phyloP scores from a whole-genome alignment of 2,797 vertebrate species.

The Allobates femoralis region DNA sequence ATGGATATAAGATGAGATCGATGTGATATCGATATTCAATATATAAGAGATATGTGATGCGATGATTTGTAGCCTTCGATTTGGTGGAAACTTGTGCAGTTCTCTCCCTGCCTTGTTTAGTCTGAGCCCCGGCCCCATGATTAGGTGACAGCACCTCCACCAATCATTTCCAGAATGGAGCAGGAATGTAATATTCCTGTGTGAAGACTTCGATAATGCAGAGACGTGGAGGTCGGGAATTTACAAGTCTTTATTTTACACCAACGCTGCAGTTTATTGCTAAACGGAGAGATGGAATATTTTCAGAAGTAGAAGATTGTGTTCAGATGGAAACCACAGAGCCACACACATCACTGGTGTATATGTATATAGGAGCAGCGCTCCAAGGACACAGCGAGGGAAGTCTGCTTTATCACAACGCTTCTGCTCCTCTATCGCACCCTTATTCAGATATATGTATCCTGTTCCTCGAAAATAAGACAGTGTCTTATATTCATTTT shows the following conservation, averaged over 20 bases:
- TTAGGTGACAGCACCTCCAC: slow-evolving; percentile 22
- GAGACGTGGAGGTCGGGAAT: not conserved
- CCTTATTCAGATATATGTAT: too few relatives aligned
- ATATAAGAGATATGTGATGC: not conserved
- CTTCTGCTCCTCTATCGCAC: too few relatives aligned
- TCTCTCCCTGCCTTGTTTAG: slow-evolving; percentile 17
- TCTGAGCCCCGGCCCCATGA: slow-evolving; percentile 7
- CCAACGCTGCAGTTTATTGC: not conserved
- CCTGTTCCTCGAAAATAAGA: too few relatives aligned
- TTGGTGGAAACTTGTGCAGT: not conserved
- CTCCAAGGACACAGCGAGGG: too few relatives aligned
- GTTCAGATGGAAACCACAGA: too few relatives aligned
- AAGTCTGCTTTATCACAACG: too few relatives aligned
- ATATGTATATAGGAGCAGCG: too few relatives aligned
- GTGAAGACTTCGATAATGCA: slow-evolving; percentile 26
- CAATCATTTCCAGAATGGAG: slow-evolving; percentile 17
- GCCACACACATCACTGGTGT: too few relatives aligned
- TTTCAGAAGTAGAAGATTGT: too few relatives aligned
- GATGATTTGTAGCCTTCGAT: not conserved
- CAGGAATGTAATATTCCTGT: slow-evolving; percentile 27
- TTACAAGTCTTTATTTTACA: not conserved
- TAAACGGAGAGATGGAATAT: not conserved
- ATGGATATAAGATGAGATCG: not conserved
- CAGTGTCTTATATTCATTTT: too few relatives aligned
- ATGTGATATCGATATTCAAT: not conserved